phyloP scores from a whole-genome alignment of 2,888 invertebrate species.

The Gerris lacustris region DNA sequence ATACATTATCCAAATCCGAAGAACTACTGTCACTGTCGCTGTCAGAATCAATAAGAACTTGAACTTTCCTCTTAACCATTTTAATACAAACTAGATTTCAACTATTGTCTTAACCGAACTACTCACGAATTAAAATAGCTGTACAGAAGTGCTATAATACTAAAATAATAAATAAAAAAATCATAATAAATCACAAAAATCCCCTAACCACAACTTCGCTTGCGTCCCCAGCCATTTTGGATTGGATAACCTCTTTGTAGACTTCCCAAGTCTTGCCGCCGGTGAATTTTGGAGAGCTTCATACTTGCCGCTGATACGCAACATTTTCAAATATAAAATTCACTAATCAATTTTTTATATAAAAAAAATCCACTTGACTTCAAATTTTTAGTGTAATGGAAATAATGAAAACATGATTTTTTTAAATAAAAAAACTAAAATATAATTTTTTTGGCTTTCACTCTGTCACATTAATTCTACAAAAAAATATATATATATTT shows the following conservation, averaged over 20 bases:
- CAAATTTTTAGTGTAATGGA: no score
- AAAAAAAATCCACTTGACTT: no score
- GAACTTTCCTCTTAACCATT: conserved; percentile 77
- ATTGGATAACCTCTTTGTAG: background rate
- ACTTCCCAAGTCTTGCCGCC: background rate
- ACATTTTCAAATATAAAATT: no score
- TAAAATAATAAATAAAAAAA: background rate
- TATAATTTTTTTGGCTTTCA: no score
- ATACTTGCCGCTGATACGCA: background rate
- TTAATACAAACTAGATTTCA: conserved; percentile 28
- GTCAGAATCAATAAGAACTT: conserved; percentile 69
- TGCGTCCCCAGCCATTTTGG: conserved; percentile 8
- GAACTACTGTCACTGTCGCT: conserved; percentile 55
- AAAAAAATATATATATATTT: no score
- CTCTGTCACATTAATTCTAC: no score
- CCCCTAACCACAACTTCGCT: background rate
- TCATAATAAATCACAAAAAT: background rate
- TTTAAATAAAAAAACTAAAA: no score
- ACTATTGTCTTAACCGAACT: no score
- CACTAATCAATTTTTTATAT: no score
- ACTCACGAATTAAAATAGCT: no score
- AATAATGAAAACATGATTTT: no score
- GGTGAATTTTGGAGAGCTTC: background rate
- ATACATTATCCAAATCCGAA: conserved; percentile 74
- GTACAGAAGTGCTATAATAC: background rate